Percentiles rank a stretch among this genome's conserved stretches.
Evolutionary conservation across 2,113 vertebrate species (phyloP).

Genomic region (Oncorhynchus keta): DNA sequence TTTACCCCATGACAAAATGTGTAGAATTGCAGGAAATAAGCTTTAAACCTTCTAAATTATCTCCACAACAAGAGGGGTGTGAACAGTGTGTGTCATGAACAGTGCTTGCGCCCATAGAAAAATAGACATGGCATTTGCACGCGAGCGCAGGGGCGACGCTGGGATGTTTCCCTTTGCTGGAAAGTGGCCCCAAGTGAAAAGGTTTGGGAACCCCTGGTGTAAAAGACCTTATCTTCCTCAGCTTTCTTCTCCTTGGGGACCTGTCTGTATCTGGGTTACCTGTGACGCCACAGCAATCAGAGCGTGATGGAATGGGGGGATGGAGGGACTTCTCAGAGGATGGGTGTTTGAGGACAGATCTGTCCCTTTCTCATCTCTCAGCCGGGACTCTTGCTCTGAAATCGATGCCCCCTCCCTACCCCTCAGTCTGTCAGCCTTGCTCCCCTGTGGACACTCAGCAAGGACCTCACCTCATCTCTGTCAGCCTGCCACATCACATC

Average conservation of each 20-base stretch:
- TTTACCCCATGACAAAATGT: too few relatives aligned
- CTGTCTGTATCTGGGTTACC: conserved; percentile 35
- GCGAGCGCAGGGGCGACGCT: too few relatives aligned
- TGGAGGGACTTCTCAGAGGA: not conserved
- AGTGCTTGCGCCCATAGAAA: too few relatives aligned
- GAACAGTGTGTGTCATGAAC: too few relatives aligned
- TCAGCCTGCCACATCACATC: conserved; percentile 42
- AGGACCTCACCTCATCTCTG: conserved; percentile 11
- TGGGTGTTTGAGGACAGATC: conserved; percentile 13
- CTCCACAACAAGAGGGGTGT: too few relatives aligned
- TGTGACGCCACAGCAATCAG: conserved; percentile 33
- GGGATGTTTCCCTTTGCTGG: too few relatives aligned
- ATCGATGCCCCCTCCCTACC: conserved; percentile 34
- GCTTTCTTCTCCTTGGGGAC: conserved; percentile 40
- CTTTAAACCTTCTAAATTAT: too few relatives aligned
- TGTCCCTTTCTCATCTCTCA: conserved; percentile 35
- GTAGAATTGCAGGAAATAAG: too few relatives aligned
- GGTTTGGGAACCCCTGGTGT: not conserved
- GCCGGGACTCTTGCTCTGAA: conserved; percentile 13
- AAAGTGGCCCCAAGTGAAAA: too few relatives aligned
- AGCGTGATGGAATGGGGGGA: conserved; percentile 18
- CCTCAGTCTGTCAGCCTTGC: conserved; percentile 27
- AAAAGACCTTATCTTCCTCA: not conserved
- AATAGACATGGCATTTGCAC: too few relatives aligned
- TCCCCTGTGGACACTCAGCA: not conserved